Percentiles rank a stretch among this genome's conserved stretches.
Conservation (phyloP, 2,888 invertebrate genomes). For the Mesorhabditis spiculigera region DNA sequence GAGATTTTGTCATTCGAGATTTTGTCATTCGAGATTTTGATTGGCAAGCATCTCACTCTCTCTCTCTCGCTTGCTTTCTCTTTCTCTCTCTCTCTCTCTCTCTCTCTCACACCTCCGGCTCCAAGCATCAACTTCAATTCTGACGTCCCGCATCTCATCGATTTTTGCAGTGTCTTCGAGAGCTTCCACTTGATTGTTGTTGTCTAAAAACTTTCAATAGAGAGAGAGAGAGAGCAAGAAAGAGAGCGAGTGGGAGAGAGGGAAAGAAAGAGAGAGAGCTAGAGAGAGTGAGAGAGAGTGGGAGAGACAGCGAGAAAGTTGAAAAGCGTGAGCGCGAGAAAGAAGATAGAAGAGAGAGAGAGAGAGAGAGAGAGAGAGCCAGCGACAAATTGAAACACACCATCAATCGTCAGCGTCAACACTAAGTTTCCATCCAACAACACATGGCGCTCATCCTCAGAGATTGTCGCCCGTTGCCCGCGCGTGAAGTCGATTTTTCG, state of each 20-base stretch:
- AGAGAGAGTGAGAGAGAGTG: not conserved
- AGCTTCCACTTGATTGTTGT: not conserved
- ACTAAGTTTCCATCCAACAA: not conserved
- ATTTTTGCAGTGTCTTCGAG: conserved; percentile 1
- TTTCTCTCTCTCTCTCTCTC: too few relatives aligned
- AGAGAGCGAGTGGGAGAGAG: not conserved
- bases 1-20: too few relatives aligned
- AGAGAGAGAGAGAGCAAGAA: not conserved
- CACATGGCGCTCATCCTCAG: not conserved
- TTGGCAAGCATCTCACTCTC: too few relatives aligned
- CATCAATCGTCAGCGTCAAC: conserved; percentile 2
- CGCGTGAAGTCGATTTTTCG: not conserved
- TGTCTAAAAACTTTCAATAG: not conserved
- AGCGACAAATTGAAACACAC: not conserved
- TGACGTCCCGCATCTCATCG: not conserved
- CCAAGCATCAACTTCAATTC: not conserved
- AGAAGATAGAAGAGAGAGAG: too few relatives aligned
- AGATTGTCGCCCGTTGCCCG: not conserved
- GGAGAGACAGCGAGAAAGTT: not conserved
- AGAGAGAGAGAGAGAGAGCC: not conserved
- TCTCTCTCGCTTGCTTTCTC: too few relatives aligned
- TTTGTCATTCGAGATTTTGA: too few relatives aligned
- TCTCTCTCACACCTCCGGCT: not conserved
- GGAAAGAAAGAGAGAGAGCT: not conserved
- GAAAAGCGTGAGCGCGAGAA: too few relatives aligned